Conservation (phyloP, 37 sponge, comb jelly and placozoan species). For the Haliclona indistincta region DNA sequence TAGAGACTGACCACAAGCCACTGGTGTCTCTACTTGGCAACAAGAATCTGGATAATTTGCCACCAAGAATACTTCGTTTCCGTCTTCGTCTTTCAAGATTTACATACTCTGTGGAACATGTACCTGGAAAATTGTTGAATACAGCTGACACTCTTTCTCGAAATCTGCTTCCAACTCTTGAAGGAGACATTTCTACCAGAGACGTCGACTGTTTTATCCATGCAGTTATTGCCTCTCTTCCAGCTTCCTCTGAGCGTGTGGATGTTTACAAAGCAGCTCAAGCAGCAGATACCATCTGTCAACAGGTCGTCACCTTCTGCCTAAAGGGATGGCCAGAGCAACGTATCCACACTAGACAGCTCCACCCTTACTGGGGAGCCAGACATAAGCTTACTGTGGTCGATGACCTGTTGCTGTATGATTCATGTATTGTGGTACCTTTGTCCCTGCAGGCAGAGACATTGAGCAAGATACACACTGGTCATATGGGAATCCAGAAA, state of each 20-base stretch:
- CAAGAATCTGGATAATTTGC: slow-evolving; percentile 32
- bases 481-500: slow-evolving; percentile 35
- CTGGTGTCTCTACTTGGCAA: slow-evolving; percentile 20
- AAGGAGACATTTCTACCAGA: neutral
- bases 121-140: too few relatives aligned
- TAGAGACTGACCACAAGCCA: slow-evolving; percentile 56
- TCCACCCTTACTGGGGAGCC: slow-evolving; percentile 31
- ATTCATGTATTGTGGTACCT: slow-evolving; percentile 30
- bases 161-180: too few relatives aligned
- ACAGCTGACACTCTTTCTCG: slow-evolving; percentile 35
- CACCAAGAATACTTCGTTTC: slow-evolving; percentile 24
- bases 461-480: slow-evolving; percentile 29
- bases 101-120: slow-evolving; percentile 13
- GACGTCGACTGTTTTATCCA: neutral
- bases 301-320: slow-evolving; percentile 12
- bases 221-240: slow-evolving; percentile 4
- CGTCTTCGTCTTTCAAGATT: slow-evolving; percentile 6
- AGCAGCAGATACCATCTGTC: slow-evolving; percentile 9
- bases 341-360: neutral
- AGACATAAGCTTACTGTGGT: slow-evolving; percentile 12
- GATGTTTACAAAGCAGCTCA: slow-evolving; percentile 14
- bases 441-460: slow-evolving; percentile 11
- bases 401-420: slow-evolving; percentile 22
- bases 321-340: slow-evolving; percentile 44
- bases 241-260: slow-evolving; percentile 13